Conservation (phyloP, 2,888 invertebrate species). For the Cephus runcator region DNA sequence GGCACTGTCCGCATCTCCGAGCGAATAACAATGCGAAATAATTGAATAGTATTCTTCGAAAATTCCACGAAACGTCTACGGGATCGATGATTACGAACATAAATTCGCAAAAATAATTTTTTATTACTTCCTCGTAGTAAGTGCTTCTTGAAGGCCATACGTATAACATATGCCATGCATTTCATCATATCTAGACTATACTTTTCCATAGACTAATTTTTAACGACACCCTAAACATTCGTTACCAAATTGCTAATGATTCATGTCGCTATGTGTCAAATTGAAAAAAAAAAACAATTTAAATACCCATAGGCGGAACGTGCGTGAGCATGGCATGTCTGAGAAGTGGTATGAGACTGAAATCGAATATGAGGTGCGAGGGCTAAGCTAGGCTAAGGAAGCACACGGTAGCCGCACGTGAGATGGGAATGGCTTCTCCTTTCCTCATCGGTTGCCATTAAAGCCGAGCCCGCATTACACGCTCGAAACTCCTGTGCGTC, state of each 20-base stretch:
- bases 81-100: neutral
- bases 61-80: neutral
- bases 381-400: conserved; percentile 47
- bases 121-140: neutral
- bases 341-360: conserved; percentile 36
- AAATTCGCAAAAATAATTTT: neutral
- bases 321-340: conserved; percentile 38
- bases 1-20: neutral
- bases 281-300: conserved; percentile 2
- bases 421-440: conserved; percentile 49
- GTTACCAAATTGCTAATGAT: neutral
- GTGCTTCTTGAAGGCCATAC: neutral
- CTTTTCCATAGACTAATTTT: neutral
- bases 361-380: conserved; percentile 56
- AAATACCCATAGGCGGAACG: conserved; percentile 34
- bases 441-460: conserved; percentile 39
- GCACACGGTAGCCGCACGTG: conserved; percentile 44
- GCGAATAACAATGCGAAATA: neutral
- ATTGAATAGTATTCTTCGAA: neutral
- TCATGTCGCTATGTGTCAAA: neutral
- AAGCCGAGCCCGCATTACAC: conserved; percentile 39
- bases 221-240: neutral
- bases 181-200: too few relatives aligned
- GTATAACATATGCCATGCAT: neutral
- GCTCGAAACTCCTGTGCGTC: neutral